Base-by-base conservation (phyloP, 1,140 invertebrate genomes). In the Apis cerana region DNA sequence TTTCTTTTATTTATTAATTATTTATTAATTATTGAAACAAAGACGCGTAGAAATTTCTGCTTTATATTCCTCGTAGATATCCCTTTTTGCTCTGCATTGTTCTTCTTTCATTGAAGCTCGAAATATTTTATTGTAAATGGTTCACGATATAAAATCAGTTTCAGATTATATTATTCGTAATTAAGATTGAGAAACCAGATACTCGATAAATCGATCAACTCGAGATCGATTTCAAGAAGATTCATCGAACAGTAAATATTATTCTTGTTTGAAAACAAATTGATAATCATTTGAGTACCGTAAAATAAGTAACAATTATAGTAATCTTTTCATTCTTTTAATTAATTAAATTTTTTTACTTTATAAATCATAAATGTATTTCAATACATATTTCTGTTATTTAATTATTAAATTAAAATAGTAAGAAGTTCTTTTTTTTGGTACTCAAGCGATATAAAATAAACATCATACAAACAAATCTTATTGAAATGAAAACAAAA, bases 41-140 rank as follows among this genome's bases (percentile, higher is more conserved):
- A 75, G 64, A 75, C 54, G n/a, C 27, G 19, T 52, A n/a, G 8
- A 67, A 8, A 75, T 75, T 21, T 67, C 71, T 68, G 27, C 54
- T 81, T 23, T 54, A 54, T 10, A 64, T 48, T 54, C 67, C 68
- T 48, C n/a, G 27, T 54, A 48, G 52, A 52, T 0, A 74, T 80
- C 11, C n/a, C 48, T 43, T 54, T 69, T 72, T 58, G 27, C 54
- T 71, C 23, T 54, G 43, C 27, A 65, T 80, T 80, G 69, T 80
- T 80, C 50, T 72, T 72, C 58, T 80, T 64, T 80, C 17, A 19
- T 54, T 12, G 54, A 43, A 21, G 9, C n/a, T 70, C n/a, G 50
- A 54, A 1, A 70, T 8, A 52, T 17, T 23, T 43, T 52, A 58
- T 61, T 21, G 10, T 23, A 50, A 48, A n/a, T n/a, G n/a, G 23